Base-by-base conservation (phyloP, 2,888 invertebrate species). In the Eilema depressum region DNA sequence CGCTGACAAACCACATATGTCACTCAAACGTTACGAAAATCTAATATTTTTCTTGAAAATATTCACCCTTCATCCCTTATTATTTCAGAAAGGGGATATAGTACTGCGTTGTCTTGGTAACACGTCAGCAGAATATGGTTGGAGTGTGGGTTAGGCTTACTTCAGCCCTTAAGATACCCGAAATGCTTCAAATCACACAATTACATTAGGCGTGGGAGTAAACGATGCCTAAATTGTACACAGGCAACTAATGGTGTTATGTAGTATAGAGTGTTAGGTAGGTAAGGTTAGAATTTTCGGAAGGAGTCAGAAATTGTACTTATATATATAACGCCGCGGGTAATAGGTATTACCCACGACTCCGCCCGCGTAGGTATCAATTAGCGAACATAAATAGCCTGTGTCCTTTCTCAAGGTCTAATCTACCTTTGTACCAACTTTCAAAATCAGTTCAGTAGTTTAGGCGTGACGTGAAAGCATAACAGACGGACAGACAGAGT, bases 191-290 rank as follows among this genome's bases (percentile, higher is more conserved):
- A 63, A 41, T 41, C 41, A 17, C 37, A 23, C 17, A 63, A 25
- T 41, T 63, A 63, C 41, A 41, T 63, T 41, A 26, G 59, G 28
- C 26, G 26, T 59, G 26, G 17, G 11, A 59, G 63, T 26, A 41
- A 26, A 73, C 68, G 76, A 26, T 41, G 20, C 26, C 63, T 41
- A 26, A 41, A 63, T 41, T 63, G 41, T 63, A 41, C 26, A 63
- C 63, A 41, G 20, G 20, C 41, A 41, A 17, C 20, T 20, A 41
- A 41, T 25, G 20, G 20, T 5, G n/a, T 53, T 53, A 53, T n/a
- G 53, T 53, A 63, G 41, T 63, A 26, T 26, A 20, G 37, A 17
- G 17, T 63, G 37, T 41, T 1, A 14, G 47, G 47, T 47, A 41
- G 17, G 17, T 41, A 3, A 17, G 5, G 17, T 17, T 47, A 47